Evolutionary conservation across 2,888 invertebrate genomes (phyloP), one percentile per base, ranked within the genome.

Genomic region (Agonopterix alstromeriana): DNA sequence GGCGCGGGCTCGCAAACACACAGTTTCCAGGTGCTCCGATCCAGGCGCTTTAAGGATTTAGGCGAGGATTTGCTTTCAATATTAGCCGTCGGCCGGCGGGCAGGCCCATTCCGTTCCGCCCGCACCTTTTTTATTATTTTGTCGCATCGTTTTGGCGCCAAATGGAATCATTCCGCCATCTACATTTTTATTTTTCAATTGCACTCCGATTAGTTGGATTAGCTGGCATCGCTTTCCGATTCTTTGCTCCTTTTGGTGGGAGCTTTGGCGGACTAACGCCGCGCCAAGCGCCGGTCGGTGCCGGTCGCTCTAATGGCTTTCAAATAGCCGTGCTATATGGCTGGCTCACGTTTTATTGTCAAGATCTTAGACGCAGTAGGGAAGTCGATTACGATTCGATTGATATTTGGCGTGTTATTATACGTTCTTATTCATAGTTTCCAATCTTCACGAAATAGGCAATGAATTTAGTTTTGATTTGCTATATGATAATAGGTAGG

Each of bases 111-210:
- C 80, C 77, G 82, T 77, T 80, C 79, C 81, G 66, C 70, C 69
- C 70, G 71, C 69, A 75, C 80, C 80, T 83, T 88, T 88, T 88
- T 52, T 88, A 85, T 87, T 88, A 88, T 88, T 88, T 87, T 83
- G 86, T 85, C 88, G 88, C 88, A 82, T 87, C 88, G 88, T 88
- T 88, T 86, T 83, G 86, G 82, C 80, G 80, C 85, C 74, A 84
- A 88, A 86, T 84, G 87, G 87, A 88, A 87, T 87, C 81, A 88
- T 87, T 88, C 82, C 73, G 80, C 85, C 82, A 87, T 89, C 89
- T 89, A 85, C 89, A 86, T 89, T 89, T 89, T 89, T 89, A 89
- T 89, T 89, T 89, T 89, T 89, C 89, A 89, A 89, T 89, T 89
- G 89, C 81, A 68, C 76, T 61, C 73, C 89, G 89, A 89, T 89